phyloP scores from a whole-genome alignment of 2,888 invertebrate genomes.

The Polyploca ridens region DNA sequence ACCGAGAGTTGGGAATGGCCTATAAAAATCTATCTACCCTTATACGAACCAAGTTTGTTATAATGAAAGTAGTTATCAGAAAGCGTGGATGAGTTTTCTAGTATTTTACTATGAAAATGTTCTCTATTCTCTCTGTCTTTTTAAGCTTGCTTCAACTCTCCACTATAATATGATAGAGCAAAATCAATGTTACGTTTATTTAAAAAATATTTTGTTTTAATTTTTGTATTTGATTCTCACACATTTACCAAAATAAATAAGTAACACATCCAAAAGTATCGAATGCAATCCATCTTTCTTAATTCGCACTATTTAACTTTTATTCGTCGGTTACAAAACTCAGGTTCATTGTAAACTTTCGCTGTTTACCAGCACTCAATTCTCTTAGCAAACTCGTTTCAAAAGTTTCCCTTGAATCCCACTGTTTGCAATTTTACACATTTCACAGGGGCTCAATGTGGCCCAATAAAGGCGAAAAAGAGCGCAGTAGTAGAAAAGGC shows the following conservation, averaged over 20 bases:
- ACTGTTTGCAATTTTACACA: conserved; percentile 69
- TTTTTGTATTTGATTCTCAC: no score
- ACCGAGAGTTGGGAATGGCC: conserved; percentile 24
- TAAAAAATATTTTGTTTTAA: no score
- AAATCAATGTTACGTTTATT: no score
- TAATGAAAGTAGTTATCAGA: conserved; percentile 16
- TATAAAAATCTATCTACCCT: conserved; percentile 28
- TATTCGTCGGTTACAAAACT: not conserved
- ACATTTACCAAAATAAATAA: no score
- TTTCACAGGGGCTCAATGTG: conserved; percentile 64
- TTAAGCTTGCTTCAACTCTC: no score
- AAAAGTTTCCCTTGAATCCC: conserved; percentile 57
- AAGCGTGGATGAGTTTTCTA: conserved; percentile 5
- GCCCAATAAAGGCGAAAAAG: conserved; percentile 59
- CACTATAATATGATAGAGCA: no score
- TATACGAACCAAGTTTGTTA: conserved; percentile 10
- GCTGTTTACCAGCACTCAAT: conserved; percentile 48
- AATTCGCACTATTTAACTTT: conserved; percentile 8
- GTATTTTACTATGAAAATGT: not conserved
- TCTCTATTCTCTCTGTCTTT: not conserved
- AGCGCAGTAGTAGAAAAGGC: conserved; percentile 35
- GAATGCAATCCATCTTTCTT: not conserved
- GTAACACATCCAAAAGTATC: not conserved
- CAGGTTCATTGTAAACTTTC: conserved; percentile 26
- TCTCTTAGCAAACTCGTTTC: conserved; percentile 58